A percentile compares a stretch with the other conserved stretches of the same genome.
These are phyloP conservation scores for Oreonectes daqikongensis DNA, from an alignment of 2,797 vertebrate species.

Conservation along the genomic window DNA sequence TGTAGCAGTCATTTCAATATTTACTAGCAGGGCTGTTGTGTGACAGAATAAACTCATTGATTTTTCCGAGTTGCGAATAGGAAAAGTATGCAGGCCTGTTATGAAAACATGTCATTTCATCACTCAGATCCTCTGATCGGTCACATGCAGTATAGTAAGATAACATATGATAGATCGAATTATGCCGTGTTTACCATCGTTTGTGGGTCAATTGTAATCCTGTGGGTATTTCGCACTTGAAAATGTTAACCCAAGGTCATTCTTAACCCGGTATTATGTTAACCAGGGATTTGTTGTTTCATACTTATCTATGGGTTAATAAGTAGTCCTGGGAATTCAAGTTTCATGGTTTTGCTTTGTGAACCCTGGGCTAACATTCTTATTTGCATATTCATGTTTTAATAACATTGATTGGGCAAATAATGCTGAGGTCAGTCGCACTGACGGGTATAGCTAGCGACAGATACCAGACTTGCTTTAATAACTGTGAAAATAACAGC, in stretches of 20 bases:
- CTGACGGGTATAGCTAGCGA: background rate
- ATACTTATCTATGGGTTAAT: background rate
- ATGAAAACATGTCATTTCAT: constrained; percentile 1
- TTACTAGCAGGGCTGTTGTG: constrained; percentile 35
- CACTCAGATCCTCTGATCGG: constrained; percentile 1
- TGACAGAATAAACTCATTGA: constrained; percentile 22
- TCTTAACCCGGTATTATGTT: background rate
- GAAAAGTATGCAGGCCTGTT: background rate
- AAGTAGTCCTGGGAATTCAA: background rate
- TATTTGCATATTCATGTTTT: background rate
- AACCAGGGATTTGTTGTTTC: background rate
- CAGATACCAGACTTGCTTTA: background rate
- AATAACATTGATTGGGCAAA: background rate
- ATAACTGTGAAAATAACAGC: background rate
- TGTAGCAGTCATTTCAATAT: constrained; percentile 45
- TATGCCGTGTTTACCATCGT: background rate
- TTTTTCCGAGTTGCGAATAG: constrained; percentile 18
- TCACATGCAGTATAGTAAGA: background rate
- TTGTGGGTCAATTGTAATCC: constrained; percentile 19
- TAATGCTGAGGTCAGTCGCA: background rate
- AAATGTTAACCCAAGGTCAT: background rate
- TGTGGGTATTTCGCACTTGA: background rate
- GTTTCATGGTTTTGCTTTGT: background rate
- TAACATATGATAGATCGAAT: constrained; percentile 9
- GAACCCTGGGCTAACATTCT: background rate